These are phyloP conservation scores for Merluccius polli DNA, from an alignment of 2,797 vertebrate genomes.

Conservation along the genomic window DNA sequence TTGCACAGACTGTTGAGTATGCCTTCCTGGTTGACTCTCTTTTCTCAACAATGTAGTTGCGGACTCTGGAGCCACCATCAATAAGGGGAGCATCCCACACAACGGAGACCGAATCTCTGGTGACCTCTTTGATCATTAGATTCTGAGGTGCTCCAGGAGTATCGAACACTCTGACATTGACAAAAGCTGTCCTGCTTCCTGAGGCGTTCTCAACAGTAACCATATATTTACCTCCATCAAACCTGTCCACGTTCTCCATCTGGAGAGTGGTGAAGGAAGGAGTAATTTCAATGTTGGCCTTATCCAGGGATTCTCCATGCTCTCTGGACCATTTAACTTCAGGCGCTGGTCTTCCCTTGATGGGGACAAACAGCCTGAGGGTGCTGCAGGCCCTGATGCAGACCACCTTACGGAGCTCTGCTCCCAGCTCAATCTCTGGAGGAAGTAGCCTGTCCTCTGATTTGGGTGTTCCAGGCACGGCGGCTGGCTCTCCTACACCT, in stretches of 20 bases:
- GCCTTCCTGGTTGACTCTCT: conserved; percentile 95
- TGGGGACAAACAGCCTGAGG: conserved; percentile 92
- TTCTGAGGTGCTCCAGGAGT: conserved; percentile 93
- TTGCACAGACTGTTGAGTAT: conserved; percentile 91
- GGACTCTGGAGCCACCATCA: conserved; percentile 95
- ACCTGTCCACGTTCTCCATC: conserved; percentile 91
- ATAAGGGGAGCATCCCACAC: conserved; percentile 95
- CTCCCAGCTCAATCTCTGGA: conserved; percentile 95
- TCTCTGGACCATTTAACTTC: conserved; percentile 96
- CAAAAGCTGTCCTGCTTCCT: conserved; percentile 92
- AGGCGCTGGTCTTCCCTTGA: conserved; percentile 93
- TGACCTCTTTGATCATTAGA: conserved; percentile 89
- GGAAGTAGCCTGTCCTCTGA: conserved; percentile 91
- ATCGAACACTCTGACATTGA: conserved; percentile 94
- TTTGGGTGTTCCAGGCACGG: conserved; percentile 89
- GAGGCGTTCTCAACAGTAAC: conserved; percentile 91
- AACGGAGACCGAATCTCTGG: conserved; percentile 91
- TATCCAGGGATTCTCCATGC: conserved; percentile 87
- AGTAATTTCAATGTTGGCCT: conserved; percentile 91
- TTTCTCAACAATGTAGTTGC: conserved; percentile 96
- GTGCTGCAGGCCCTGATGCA: conserved; percentile 92
- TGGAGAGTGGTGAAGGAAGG: conserved; percentile 89
- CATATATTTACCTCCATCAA: conserved; percentile 95
- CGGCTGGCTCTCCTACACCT: conserved; percentile 91
- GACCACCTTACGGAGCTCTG: conserved; percentile 94